These are phyloP conservation scores for Distichodus sexfasciatus DNA, from an alignment of 2,797 vertebrate species.

Conservation along the genomic window DNA sequence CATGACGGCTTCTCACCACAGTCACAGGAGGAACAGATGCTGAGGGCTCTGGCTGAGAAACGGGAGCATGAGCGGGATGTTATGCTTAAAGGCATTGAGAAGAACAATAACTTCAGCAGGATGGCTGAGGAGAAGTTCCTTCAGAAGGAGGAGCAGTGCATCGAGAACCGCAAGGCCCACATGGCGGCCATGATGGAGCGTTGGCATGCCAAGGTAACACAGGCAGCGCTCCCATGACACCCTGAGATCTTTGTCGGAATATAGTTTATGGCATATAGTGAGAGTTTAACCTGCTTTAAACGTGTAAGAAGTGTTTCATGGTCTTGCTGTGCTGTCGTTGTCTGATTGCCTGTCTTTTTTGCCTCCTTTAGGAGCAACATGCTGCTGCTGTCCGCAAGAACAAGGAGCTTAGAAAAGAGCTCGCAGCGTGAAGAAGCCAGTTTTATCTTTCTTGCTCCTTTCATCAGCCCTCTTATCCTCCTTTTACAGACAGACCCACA, in stretches of 20 bases:
- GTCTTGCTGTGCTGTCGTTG: background rate
- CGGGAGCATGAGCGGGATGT: constrained; percentile 92
- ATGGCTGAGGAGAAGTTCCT: constrained; percentile 95
- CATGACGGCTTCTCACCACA: constrained; percentile 51
- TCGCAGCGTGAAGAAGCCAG: constrained; percentile 87
- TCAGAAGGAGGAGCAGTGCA: constrained; percentile 94
- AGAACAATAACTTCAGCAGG: constrained; percentile 97
- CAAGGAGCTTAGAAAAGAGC: constrained; percentile 94
- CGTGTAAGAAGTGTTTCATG: background rate
- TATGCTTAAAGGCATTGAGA: constrained; percentile 93
- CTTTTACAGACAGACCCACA: constrained; percentile 56
- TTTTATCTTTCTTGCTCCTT: constrained; percentile 36
- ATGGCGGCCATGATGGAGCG: constrained; percentile 88
- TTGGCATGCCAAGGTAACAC: constrained; percentile 86
- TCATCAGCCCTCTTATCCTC: constrained; percentile 50
- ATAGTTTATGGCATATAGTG: too few species aligned
- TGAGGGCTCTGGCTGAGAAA: constrained; percentile 90
- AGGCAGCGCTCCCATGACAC: background rate
- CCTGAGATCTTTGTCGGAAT: too few species aligned
- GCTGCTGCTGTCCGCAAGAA: constrained; percentile 92
- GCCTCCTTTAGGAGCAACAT: constrained; percentile 81
- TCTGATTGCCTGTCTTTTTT: constrained; percentile 10
- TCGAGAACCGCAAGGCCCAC: constrained; percentile 92
- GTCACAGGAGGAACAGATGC: constrained; percentile 91
- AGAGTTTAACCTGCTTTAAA: too few species aligned